Conservation (phyloP, 2,797 vertebrate genomes). For the Spinus pinus region DNA sequence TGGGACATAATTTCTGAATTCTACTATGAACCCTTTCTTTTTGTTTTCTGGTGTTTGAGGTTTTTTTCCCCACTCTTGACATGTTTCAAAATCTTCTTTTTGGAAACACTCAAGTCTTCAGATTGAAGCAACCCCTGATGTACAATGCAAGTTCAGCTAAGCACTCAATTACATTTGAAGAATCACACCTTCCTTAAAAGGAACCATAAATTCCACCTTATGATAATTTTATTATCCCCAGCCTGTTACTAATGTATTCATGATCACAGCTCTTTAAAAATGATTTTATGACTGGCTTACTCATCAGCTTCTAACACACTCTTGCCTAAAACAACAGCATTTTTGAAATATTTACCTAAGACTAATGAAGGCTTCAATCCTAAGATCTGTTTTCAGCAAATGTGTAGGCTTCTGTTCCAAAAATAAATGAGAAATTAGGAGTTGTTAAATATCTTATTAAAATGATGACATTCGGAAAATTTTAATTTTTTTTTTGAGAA, state of each 20-base stretch:
- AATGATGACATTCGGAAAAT: not conserved
- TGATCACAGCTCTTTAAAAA: conserved; percentile 20
- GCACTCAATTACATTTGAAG: not conserved
- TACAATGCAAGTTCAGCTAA: not conserved
- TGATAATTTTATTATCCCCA: conserved; percentile 24
- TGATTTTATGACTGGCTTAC: not conserved
- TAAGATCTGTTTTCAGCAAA: not conserved
- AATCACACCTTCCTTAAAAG: not conserved
- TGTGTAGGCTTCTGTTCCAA: not conserved
- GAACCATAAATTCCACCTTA: not conserved
- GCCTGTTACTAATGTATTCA: conserved; percentile 6
- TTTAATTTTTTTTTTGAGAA: not conserved
- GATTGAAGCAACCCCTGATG: not conserved
- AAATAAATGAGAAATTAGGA: not conserved
- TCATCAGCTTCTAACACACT: not conserved
- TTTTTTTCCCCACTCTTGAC: rapidly evolving
- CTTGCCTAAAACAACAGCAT: not conserved
- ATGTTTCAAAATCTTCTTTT: not conserved
- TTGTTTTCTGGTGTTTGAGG: rapidly evolving
- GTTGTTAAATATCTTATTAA: not conserved
- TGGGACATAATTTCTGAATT: not conserved
- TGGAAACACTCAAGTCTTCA: not conserved
- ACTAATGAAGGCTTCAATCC: not conserved
- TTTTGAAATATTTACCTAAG: not conserved
- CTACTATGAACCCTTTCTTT: not conserved